Base-by-base conservation (phyloP, 2,888 invertebrate genomes). In the Hydrotaea cyrtoneurina region DNA sequence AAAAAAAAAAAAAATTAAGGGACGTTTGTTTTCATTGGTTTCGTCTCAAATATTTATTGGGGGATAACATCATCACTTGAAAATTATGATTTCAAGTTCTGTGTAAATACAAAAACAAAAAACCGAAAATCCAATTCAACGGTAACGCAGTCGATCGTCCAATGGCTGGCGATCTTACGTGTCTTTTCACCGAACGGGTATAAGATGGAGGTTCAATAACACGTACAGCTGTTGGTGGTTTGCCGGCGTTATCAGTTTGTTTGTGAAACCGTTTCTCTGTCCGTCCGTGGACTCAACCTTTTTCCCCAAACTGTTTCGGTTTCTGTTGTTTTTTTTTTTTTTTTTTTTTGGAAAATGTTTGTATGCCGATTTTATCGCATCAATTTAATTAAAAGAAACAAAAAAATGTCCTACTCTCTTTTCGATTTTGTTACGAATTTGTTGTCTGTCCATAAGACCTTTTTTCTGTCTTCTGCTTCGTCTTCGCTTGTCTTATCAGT, bases 341-440 rank as follows among this genome's bases (percentile, higher is more conserved):
- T 10, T 8, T 10, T 10, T 39, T 10, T 8, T 39, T 8, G 39
- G 39, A 13, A 73, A 66, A 39, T 73, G 80, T 43, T 76, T 57
- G 39, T 39, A 66, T 43, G 17, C 26, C 26, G 62, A 26, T 62
- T 59, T 78, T 85, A 82, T 85, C 82, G 76, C 72, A 76, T 76
- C 79, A 79, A 82, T 82, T 85, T 85, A 85, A 85, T 85, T 85
- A 82, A 82, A 77, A 85, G n/a, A n/a, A n/a, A n/a, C n/a, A 81
- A 64, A 62, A 66, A 43, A 76, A 39, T 78, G 78, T 84, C 78
- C n/a, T n/a, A n/a, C n/a, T 46, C 31, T 78, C 19, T 84, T 81
- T 77, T 79, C 21, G 36, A 82, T 77, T 57, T 50, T 72, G 23
- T 76, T 66, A 11, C 62, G 15, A 7, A 11, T 36, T 80, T 75